phyloP scores from a whole-genome alignment of 2,113 vertebrate species.

The Pardalotus punctatus region DNA sequence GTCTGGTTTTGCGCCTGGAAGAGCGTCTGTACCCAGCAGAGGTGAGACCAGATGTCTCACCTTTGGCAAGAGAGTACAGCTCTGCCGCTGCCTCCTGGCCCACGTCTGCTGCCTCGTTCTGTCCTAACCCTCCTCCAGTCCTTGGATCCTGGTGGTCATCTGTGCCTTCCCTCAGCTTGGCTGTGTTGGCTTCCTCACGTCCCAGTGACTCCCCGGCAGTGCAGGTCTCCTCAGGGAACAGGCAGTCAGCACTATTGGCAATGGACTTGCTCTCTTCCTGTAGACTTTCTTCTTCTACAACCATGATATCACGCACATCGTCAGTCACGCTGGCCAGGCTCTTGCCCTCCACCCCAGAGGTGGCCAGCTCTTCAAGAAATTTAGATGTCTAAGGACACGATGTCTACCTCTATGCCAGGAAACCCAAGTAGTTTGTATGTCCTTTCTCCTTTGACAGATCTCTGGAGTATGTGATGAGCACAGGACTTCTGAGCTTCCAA shows the following conservation, averaged over 20 bases:
- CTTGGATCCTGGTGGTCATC: background rate
- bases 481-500: background rate
- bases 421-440: background rate
- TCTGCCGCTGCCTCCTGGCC: conserved; percentile 14
- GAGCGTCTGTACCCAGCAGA: conserved; percentile 57
- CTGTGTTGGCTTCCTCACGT: background rate
- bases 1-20: conserved; percentile 66
- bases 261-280: background rate
- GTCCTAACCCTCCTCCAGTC: background rate
- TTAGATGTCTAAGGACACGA: background rate
- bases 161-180: background rate
- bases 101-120: background rate
- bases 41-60: background rate
- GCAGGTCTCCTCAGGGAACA: background rate
- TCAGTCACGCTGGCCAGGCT: conserved; percentile 25
- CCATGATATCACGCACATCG: background rate
- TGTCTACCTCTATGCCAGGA: background rate
- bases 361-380: background rate
- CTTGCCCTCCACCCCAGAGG: background rate
- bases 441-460: background rate
- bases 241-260: background rate
- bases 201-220: background rate
- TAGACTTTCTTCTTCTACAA: conserved; percentile 25
- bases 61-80: background rate
- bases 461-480: background rate